Evolutionary conservation across 2,113 vertebrate genomes (phyloP).

Genomic region (Phyllostomus discolor): DNA sequence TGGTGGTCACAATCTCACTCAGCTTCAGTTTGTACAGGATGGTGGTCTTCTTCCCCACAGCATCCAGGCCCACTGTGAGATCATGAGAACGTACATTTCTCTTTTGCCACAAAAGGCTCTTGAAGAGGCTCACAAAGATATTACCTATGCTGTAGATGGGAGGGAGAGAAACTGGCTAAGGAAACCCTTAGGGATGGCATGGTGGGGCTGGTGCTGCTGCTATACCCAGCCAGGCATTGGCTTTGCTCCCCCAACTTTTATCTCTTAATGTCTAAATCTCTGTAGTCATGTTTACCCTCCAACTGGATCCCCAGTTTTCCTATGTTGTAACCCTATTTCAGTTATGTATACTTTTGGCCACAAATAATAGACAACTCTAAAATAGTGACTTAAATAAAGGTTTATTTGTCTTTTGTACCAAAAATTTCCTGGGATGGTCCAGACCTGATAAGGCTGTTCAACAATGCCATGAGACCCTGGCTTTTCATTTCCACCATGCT

Average conservation of each 20-base stretch:
- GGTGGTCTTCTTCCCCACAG: no score
- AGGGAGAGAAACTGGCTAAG: no score
- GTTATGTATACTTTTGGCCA: background rate
- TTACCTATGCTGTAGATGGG: no score
- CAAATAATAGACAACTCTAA: conserved; percentile 4
- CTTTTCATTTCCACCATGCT: background rate
- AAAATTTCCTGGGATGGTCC: background rate
- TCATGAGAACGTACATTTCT: no score
- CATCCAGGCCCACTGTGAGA: no score
- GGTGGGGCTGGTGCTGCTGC: no score
- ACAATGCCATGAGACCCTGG: background rate
- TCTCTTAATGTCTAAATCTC: conserved; percentile 32
- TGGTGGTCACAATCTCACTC: no score
- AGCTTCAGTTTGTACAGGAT: no score
- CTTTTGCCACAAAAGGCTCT: no score
- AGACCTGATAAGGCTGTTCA: background rate
- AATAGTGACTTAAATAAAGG: background rate
- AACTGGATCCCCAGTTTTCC: background rate
- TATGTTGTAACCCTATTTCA: background rate
- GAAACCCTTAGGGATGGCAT: no score
- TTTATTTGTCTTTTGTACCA: conserved; percentile 36
- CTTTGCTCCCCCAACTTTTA: background rate
- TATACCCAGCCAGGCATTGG: no score
- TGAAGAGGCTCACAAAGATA: no score
- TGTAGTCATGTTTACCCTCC: background rate